Conservation (phyloP, 1,140 invertebrate species). For the Drosophila sproati region DNA sequence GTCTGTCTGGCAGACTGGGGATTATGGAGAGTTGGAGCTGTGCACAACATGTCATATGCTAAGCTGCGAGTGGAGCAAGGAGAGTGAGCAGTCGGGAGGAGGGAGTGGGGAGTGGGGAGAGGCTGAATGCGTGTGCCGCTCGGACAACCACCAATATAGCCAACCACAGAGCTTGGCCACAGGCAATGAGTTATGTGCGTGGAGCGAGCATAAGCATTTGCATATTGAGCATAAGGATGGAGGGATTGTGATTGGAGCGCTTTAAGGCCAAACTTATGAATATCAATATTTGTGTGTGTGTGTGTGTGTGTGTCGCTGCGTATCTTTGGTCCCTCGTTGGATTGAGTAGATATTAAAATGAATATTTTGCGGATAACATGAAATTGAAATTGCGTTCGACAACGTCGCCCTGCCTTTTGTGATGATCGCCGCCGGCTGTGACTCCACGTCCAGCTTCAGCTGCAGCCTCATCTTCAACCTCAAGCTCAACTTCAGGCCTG, state of each 20-base stretch:
- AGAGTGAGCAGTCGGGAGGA: background rate
- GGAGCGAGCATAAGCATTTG: conserved; percentile 70
- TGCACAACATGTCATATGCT: conserved; percentile 73
- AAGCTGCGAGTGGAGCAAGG: conserved; percentile 33
- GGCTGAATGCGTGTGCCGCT: too few species aligned
- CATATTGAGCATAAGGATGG: conserved; percentile 63
- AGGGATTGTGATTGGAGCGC: conserved; percentile 62
- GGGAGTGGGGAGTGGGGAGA: too few species aligned
- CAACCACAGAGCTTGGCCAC: conserved; percentile 30
- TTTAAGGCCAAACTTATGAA: conserved; percentile 75
- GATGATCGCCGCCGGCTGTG: conserved; percentile 43
- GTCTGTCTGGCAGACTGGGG: conserved; percentile 19
- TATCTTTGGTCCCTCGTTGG: conserved; percentile 28
- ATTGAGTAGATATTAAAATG: conserved; percentile 83
- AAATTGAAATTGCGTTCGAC: conserved; percentile 80
- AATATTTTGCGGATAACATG: conserved; percentile 84
- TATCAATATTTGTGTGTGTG: conserved; percentile 45
- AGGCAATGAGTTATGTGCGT: conserved; percentile 21
- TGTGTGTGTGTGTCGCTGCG: background rate
- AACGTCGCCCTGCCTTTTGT: conserved; percentile 48
- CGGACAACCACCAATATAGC: conserved; percentile 50
- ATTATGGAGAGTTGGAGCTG: conserved; percentile 15
- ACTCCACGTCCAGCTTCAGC: conserved; percentile 9
- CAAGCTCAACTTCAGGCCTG: background rate
- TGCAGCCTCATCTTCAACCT: conserved; percentile 45